Base-by-base conservation (phyloP, 2,113 vertebrate genomes). In the Microcebus jonahi region DNA sequence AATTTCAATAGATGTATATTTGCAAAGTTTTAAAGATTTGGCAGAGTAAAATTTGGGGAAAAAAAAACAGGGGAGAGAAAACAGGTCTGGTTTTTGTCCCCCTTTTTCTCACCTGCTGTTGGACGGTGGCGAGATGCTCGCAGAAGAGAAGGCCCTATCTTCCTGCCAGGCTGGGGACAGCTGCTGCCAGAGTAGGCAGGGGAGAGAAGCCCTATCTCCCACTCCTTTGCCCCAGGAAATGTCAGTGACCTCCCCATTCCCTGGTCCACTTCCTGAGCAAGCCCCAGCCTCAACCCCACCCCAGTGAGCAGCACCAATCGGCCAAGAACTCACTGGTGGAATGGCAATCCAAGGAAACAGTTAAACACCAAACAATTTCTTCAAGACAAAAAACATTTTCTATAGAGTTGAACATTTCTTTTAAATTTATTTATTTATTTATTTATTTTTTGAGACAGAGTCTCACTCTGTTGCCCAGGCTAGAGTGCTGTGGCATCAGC, bases 11-110 rank as follows among this genome's bases (percentile, higher is more conserved):
- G 95, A 95, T 83, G 95, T 91, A 23, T 61, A 91, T 79, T 92
- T 94, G 80, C 86, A 95, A 95, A 81, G 23, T 97, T 76, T 97
- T 86, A 90, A 91, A 96, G 75, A 97, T 98, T 98, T 98, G 98
- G 98, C 98, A 98, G 97, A 97, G 96, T 48, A 90, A 94, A 96
- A 94, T 84, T n/a, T 88, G 77, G 91, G 50, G 12, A 14, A 80
- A 95, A 95, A 95, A 71, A 93, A 67, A 15, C 0, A 31, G 59
- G 57, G 84, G 65, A 68, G 61, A 86, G 36, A 57, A 84, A 85
- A 67, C 13, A 85, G 67, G 57, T 48, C 83, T 65, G 71, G 61
- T 71, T 86, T 76, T 68, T 39, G 31, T 14, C 45, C 93, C 85
- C 83, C 10, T 21, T 67, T 39, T 29, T 59, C 17, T 63, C 48